Base-by-base conservation (phyloP, 2,797 vertebrate species). In the Lithobates sylvaticus region DNA sequence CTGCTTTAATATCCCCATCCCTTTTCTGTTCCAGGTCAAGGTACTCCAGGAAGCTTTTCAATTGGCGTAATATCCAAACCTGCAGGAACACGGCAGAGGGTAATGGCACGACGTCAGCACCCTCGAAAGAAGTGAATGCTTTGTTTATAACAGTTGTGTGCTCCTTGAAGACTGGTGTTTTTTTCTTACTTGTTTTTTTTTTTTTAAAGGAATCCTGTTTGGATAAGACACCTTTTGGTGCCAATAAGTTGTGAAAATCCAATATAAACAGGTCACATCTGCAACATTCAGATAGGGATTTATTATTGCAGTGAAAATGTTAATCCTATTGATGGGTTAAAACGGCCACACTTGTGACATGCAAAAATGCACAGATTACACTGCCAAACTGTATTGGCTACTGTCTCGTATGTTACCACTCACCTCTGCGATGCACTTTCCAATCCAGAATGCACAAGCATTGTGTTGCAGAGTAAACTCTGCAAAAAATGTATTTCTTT, bases 101-200 rank as follows among this genome's bases (percentile, higher is more conserved):
- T 98, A 81, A 97, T 98, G 92, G 97, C 97, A 0, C 94, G 98
- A 39, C 93, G 98, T 88, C 97, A 98, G 86, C 97, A 99, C 85
- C 93, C 94, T 72, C 95, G 97, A 88, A 99, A 99, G 92, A 99
- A 99, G 91, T 99, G 95, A 92, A 80, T 13, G 2, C 44, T 61
- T 23, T 23, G 21, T 61, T 23, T 21, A 23, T 0, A 61, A 61
- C 5, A 23, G 54, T 23, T 23, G 7, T 61, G 54, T 21, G 54
- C 21, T 61, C 21, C 54, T 61, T 9, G 2, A 18, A 54, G 54
- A 61, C 54, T 61, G 32, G 32, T 32, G 32, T 32, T 3, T 32
- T 32, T 32, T 18, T 58, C 0, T 36, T 36, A 3, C 0, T 36
- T 2, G 3, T 54, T 54, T 54, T 54, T 16, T 54, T 21, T 54